phyloP scores from a whole-genome alignment of 2,888 invertebrate genomes.

The Sinohyriopsis cumingii region DNA sequence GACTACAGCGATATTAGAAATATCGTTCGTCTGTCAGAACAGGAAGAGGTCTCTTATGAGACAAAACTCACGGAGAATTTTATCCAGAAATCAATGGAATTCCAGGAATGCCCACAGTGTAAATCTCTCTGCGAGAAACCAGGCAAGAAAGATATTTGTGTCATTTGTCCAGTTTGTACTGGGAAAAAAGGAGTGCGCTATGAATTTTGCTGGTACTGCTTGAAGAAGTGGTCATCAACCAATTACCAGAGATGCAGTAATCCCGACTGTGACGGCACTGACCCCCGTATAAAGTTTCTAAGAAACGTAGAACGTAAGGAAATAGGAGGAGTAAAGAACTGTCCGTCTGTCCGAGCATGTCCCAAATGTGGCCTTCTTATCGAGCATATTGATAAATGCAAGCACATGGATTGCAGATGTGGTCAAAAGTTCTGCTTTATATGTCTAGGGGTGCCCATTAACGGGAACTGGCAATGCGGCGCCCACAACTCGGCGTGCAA shows the following conservation, averaged over 20 bases:
- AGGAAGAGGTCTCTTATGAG: slow-evolving; percentile 23
- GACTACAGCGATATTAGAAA: no score
- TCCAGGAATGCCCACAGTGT: slow-evolving; percentile 42
- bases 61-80: slow-evolving; percentile 38
- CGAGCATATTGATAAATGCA: slow-evolving; percentile 23
- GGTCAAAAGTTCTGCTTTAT: slow-evolving; percentile 31
- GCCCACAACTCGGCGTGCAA: slow-evolving; percentile 26
- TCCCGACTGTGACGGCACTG: slow-evolving; percentile 31
- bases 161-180: slow-evolving; percentile 39
- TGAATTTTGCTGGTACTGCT: slow-evolving; percentile 47
- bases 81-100: slow-evolving; percentile 29
- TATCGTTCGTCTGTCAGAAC: no score
- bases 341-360: slow-evolving; percentile 28
- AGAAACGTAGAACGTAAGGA: slow-evolving; percentile 18
- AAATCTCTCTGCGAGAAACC: slow-evolving; percentile 25
- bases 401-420: slow-evolving; percentile 31
- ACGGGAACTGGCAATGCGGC: slow-evolving; percentile 32
- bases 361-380: slow-evolving; percentile 28
- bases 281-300: slow-evolving; percentile 33
- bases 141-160: slow-evolving; percentile 25
- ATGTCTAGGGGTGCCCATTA: slow-evolving; percentile 13
- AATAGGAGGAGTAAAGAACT: slow-evolving; percentile 14
- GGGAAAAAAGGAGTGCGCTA: slow-evolving; percentile 14
- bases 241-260: slow-evolving; percentile 31
- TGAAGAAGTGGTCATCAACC: slow-evolving; percentile 27